Conservation (phyloP, 2,797 vertebrate genomes). For the Lates japonicus region DNA sequence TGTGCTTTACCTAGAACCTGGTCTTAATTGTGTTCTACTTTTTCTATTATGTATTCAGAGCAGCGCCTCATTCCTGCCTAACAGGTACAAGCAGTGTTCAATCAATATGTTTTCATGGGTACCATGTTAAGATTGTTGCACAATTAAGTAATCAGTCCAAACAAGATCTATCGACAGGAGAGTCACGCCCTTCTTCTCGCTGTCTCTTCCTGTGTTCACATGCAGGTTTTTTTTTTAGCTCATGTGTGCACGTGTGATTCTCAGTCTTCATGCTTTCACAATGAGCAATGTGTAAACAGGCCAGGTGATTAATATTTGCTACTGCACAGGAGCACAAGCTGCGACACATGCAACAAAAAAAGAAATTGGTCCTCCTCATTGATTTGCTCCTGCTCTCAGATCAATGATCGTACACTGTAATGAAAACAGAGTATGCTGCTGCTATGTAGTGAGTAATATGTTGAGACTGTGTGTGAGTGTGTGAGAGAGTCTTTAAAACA, state of each 20-base stretch:
- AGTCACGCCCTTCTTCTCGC: neutral
- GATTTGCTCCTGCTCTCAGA: constrained; percentile 55
- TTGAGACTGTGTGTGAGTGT: neutral
- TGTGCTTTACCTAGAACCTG: constrained; percentile 16
- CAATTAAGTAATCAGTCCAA: constrained; percentile 55
- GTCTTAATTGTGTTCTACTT: constrained; percentile 26
- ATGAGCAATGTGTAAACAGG: constrained; percentile 28
- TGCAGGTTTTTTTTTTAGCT: constrained; percentile 41
- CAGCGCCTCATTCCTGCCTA: constrained; percentile 14
- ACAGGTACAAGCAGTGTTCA: constrained; percentile 20
- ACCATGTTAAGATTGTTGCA: constrained; percentile 51
- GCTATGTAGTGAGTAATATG: neutral
- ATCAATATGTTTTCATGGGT: constrained; percentile 53
- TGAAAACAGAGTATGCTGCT: constrained; percentile 14
- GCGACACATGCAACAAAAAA: constrained; percentile 36
- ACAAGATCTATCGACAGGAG: constrained; percentile 36
- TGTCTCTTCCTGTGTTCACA: neutral
- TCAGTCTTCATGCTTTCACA: constrained; percentile 16
- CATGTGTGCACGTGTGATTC: constrained; percentile 36
- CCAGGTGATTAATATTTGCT: constrained; percentile 58
- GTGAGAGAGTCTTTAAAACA: neutral
- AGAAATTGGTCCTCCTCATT: constrained; percentile 56
- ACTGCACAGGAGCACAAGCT: neutral
- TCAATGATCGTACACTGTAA: constrained; percentile 58
- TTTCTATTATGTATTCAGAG: constrained; percentile 19